Conservation (phyloP, 2,113 vertebrate genomes). For the Chauna torquata region DNA sequence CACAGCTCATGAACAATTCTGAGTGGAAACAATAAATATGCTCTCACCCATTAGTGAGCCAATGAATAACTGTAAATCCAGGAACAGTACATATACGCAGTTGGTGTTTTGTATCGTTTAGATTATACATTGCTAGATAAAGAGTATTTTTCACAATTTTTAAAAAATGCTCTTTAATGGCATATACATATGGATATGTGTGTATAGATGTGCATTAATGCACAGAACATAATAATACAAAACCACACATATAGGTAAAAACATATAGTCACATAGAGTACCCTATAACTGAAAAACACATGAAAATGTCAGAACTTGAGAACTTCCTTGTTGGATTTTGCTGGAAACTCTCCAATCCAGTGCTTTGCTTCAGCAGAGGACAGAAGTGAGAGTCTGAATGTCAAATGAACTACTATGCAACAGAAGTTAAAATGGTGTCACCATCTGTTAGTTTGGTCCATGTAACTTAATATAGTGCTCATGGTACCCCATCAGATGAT, state of each 20-base stretch:
- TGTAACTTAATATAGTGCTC: background rate
- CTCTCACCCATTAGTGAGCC: background rate
- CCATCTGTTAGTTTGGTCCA: background rate
- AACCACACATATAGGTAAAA: background rate
- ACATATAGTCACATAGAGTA: background rate
- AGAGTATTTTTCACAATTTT: background rate
- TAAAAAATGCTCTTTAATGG: background rate
- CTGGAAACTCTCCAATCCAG: background rate
- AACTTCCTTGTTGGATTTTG: background rate
- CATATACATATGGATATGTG: background rate
- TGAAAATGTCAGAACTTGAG: background rate
- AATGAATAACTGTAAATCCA: background rate
- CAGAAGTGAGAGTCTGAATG: background rate
- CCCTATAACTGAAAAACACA: background rate
- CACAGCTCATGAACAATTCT: background rate
- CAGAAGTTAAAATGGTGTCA: background rate
- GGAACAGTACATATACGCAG: background rate
- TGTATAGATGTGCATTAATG: background rate
- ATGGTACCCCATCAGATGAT: background rate
- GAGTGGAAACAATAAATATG: conserved; percentile 1
- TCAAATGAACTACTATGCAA: background rate
- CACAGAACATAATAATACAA: background rate
- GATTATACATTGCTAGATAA: background rate
- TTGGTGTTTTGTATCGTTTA: background rate
- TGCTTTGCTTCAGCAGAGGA: background rate